A percentile compares a stretch with the other conserved stretches of the same genome.
Conservation (phyloP, 2,797 vertebrate genomes). For the Hirundo rustica region DNA sequence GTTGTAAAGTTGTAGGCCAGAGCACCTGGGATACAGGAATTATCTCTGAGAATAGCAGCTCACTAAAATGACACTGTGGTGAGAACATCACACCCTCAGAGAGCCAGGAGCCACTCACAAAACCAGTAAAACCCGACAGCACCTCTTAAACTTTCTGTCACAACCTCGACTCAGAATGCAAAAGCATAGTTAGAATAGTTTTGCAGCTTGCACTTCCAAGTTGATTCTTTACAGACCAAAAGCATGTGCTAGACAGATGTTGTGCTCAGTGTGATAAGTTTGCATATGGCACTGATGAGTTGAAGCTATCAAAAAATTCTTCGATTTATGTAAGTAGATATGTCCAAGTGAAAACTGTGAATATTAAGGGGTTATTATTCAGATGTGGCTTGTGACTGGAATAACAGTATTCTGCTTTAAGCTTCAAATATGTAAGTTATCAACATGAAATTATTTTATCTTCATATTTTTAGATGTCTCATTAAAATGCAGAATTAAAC, state of each 20-base stretch:
- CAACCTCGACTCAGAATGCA: neutral
- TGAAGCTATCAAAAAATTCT: constrained; percentile 28
- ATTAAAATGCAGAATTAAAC: constrained; percentile 8
- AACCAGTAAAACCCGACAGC: neutral
- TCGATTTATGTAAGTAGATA: constrained; percentile 13
- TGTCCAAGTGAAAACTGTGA: neutral
- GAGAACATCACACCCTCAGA: neutral
- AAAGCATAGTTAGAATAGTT: constrained; percentile 37
- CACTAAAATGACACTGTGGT: neutral
- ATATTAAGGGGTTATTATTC: neutral
- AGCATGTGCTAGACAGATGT: constrained; percentile 52
- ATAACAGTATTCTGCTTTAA: constrained; percentile 7
- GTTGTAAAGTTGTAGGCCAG: neutral
- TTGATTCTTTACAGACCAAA: neutral
- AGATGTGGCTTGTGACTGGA: neutral
- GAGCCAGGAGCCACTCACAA: neutral
- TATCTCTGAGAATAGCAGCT: neutral
- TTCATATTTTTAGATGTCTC: neutral
- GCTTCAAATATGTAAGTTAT: constrained; percentile 1
- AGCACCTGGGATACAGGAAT: neutral
- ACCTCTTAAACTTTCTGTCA: constrained; percentile 6
- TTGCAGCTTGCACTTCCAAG: constrained; percentile 9
- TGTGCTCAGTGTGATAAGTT: neutral
- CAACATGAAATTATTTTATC: constrained; percentile 33
- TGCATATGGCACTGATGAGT: constrained; percentile 36